phyloP scores from a whole-genome alignment of 2,888 invertebrate species.

The Scaptomyza cyrtandrae region DNA sequence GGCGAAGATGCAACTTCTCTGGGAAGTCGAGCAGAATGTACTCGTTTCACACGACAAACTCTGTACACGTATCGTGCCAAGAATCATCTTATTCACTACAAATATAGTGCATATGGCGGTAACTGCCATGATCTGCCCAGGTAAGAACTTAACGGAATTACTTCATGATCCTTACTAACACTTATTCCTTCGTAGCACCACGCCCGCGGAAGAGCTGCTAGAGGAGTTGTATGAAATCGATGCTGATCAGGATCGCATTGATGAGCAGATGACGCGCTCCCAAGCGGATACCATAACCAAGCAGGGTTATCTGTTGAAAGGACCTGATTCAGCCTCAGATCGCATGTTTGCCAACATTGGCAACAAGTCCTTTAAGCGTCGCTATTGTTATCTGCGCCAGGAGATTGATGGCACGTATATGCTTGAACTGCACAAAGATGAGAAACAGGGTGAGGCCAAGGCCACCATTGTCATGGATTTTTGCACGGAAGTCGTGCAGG shows the following conservation, averaged over 20 bases:
- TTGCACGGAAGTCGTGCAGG: conserved; percentile 94
- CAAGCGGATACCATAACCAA: conserved; percentile 93
- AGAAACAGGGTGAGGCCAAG: conserved; percentile 95
- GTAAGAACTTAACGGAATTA: conserved; percentile 83
- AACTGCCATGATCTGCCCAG: conserved; percentile 94
- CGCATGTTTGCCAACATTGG: conserved; percentile 96
- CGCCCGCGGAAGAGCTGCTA: conserved; percentile 87
- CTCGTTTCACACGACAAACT: conserved; percentile 87
- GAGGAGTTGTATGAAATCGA: conserved; percentile 96
- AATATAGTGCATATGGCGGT: conserved; percentile 94
- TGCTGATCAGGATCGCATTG: conserved; percentile 92
- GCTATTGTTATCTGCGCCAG: conserved; percentile 94
- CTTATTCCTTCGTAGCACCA: conserved; percentile 75
- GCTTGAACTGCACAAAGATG: conserved; percentile 96
- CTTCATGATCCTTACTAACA: background rate
- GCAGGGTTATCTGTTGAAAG: conserved; percentile 95
- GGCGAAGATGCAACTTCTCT: conserved; percentile 33
- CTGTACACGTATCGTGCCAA: conserved; percentile 92
- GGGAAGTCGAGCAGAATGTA: conserved; percentile 83
- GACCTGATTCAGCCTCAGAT: conserved; percentile 95
- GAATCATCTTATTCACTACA: conserved; percentile 96
- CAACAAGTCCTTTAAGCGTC: conserved; percentile 95
- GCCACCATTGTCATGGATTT: conserved; percentile 97
- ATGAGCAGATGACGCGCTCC: conserved; percentile 87
- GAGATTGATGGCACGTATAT: conserved; percentile 96